phyloP scores from a whole-genome alignment of 2,797 vertebrate genomes.

The Sphenopsis melanotis region DNA sequence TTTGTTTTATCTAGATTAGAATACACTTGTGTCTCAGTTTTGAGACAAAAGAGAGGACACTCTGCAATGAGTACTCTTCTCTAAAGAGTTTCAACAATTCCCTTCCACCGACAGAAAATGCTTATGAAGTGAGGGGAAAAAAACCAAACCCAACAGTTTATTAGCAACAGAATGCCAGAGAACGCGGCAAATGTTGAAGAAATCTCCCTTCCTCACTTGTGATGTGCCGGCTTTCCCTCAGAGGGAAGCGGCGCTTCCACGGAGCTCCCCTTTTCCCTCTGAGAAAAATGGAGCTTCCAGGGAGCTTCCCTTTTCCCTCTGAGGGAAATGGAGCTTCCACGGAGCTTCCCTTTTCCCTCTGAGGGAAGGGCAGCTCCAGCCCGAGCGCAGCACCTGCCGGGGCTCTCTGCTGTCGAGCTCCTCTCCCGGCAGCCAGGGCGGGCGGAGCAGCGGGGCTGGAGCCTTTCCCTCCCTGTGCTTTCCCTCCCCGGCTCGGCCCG shows the following conservation, averaged over 20 bases:
- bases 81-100: not conserved
- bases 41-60: not conserved
- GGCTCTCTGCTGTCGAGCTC: not conserved
- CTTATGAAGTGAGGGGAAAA: not conserved
- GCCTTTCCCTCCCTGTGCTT: no score
- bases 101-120: not conserved
- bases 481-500: not conserved
- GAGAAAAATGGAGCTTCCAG: not conserved
- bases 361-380: not conserved
- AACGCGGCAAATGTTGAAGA: not conserved
- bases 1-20: not conserved
- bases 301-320: rapidly evolving
- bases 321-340: not conserved
- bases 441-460: not conserved
- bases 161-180: not conserved
- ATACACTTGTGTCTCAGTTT: not conserved
- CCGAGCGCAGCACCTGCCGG: no score
- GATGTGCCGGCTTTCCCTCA: not conserved
- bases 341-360: not conserved
- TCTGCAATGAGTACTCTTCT: not conserved
- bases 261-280: no score
- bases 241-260: no score
- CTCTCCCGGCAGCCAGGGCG: rapidly evolving
- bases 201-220: not conserved
- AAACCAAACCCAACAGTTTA: not conserved